Base-by-base conservation (phyloP, 2,113 vertebrate genomes). In the Semnopithecus entellus region DNA sequence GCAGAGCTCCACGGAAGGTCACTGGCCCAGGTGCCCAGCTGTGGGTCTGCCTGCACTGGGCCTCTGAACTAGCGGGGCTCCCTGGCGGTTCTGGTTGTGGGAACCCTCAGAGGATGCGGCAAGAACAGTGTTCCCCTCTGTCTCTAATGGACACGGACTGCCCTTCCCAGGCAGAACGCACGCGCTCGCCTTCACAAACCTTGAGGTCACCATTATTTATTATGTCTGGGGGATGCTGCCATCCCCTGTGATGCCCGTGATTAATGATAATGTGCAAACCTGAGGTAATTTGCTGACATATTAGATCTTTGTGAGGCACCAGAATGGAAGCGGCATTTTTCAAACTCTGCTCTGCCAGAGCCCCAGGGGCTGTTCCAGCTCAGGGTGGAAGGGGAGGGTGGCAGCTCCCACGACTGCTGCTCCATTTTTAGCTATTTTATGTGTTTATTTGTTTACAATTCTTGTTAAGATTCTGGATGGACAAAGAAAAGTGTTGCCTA, bases 251-350 rank as follows among this genome's bases (percentile, higher is more conserved):
- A 96, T 59, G 93, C 75, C 86, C 0, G 16, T 95, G 97, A 98
- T 97, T 95, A 96, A 97, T 95, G 96, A 80, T 95, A 87, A 96
- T 73, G 97, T 90, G 87, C 89, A 94, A 72, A 95, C 93, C 97
- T 88, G 86, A 93, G 94, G 96, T 97, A 83, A 95, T 97, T 81
- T 87, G 96, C 97, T 98, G 97, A 97, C 96, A 96, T 97, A 66
- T 93, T 91, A 72, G 82, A 84, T 97, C 96, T 95, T 84, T 35
- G 38, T 59, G 68, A 93, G 93, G 92, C 93, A 50, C 68, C 68
- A 9, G 84, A 11, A 72, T 52, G 79, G 78, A 96, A 79, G 92
- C 8, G 8, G 96, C 97, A 91, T 98, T 97, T 97, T 96, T 97
- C 97, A 98, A 83, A 89, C 50, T 45, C 90, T 3, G 55, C 97